These are phyloP conservation scores for Leistus spinibarbis DNA, from an alignment of 2,888 invertebrate species.

Conservation along the genomic window DNA sequence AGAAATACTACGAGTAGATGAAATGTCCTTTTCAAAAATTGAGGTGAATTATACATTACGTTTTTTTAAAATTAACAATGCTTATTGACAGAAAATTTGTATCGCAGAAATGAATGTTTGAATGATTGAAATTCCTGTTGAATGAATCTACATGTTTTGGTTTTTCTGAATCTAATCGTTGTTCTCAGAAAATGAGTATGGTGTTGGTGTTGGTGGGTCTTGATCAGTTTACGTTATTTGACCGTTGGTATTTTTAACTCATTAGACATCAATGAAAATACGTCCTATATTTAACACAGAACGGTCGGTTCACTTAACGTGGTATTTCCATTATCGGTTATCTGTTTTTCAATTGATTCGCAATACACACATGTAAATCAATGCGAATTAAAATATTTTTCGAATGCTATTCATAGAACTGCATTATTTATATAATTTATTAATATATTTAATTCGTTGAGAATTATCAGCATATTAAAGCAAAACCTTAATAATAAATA, in stretches of 20 bases:
- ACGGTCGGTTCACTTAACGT: background rate
- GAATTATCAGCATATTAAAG: no score
- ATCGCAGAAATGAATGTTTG: background rate
- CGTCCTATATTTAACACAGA: background rate
- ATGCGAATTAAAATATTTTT: background rate
- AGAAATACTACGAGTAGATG: no score
- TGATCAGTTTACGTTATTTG: background rate
- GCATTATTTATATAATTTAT: background rate
- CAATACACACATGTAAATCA: background rate
- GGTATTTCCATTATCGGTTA: background rate
- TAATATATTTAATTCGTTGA: no score
- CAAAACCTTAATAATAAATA: no score
- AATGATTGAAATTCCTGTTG: background rate
- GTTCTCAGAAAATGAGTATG: background rate
- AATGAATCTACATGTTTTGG: background rate
- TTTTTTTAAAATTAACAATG: no score
- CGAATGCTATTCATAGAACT: background rate
- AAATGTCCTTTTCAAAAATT: no score
- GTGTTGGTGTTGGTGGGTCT: background rate
- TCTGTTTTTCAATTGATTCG: background rate
- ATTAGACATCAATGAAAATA: slow-evolving; percentile 1
- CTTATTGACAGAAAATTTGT: no score
- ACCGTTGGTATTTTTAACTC: slow-evolving; percentile 1
- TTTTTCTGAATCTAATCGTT: background rate
- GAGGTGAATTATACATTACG: no score